Evolutionary conservation across 2,888 invertebrate species (phyloP).

Genomic region (Molanna angustata): DNA sequence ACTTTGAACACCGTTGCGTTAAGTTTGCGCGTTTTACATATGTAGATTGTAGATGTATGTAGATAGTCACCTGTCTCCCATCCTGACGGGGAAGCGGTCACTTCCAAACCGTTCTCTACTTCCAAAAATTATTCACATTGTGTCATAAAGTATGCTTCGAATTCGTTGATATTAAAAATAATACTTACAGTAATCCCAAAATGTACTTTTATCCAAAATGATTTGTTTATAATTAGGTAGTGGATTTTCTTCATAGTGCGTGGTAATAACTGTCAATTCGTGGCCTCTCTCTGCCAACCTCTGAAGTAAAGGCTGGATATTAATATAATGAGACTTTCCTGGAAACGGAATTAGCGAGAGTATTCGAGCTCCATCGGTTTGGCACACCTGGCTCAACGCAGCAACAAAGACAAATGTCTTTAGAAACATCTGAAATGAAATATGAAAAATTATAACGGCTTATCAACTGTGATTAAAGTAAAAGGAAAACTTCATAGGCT

Average conservation of each 20-base stretch:
- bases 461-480: no score
- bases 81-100: no score
- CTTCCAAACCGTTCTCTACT: no score
- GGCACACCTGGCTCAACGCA: neutral
- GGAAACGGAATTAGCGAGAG: constrained; percentile 46
- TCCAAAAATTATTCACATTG: no score
- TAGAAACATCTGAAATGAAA: neutral
- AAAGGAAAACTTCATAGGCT: no score
- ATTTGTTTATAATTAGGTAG: constrained; percentile 22
- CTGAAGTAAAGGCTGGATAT: constrained; percentile 44
- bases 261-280: constrained; percentile 41
- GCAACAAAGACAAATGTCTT: neutral
- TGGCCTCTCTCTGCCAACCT: constrained; percentile 47
- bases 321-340: constrained; percentile 48
- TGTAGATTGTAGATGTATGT: no score
- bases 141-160: no score
- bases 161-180: no score
- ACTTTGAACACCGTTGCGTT: no score
- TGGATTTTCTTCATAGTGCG: constrained; percentile 21
- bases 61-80: no score
- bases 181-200: constrained; percentile 25
- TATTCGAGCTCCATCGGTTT: constrained; percentile 40
- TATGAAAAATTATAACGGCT: no score
- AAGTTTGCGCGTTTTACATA: no score
- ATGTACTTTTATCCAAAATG: constrained; percentile 14